Evolutionary conservation across 2,113 vertebrate genomes (phyloP).

Genomic region (Thalassoma bifasciatum): DNA sequence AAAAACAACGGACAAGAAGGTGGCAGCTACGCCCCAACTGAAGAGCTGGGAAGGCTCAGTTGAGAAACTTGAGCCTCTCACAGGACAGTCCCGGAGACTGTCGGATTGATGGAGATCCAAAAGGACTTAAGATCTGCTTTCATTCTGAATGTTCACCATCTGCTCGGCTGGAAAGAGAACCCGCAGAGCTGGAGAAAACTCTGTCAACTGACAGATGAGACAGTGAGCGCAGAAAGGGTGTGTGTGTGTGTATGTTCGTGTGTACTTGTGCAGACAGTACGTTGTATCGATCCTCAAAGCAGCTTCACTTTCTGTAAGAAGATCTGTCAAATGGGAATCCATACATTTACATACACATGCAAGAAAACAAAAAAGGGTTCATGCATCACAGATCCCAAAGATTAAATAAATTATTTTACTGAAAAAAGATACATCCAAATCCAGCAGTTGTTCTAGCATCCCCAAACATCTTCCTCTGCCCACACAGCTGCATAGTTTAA

Average conservation of each 20-base stretch:
- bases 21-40: slow-evolving; percentile 11
- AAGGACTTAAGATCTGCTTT: slow-evolving; percentile 79
- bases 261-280: slow-evolving; percentile 58
- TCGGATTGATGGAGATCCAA: slow-evolving; percentile 76
- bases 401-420: slow-evolving; percentile 25
- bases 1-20: slow-evolving; percentile 23
- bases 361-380: slow-evolving; percentile 15
- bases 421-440: slow-evolving; percentile 43
- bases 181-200: slow-evolving; percentile 65
- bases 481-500: slow-evolving; percentile 40
- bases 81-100: slow-evolving; percentile 61
- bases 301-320: slow-evolving; percentile 73
- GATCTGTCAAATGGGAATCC: slow-evolving; percentile 71
- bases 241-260: not conserved
- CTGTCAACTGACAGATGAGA: slow-evolving; percentile 76
- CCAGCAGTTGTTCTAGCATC: slow-evolving; percentile 46
- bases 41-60: slow-evolving; percentile 35
- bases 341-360: slow-evolving; percentile 57
- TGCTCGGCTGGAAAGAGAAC: slow-evolving; percentile 74
- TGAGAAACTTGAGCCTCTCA: slow-evolving; percentile 61
- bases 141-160: slow-evolving; percentile 80
- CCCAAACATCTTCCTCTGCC: slow-evolving; percentile 32
- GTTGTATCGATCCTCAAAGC: slow-evolving; percentile 75
- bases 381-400: slow-evolving; percentile 31
- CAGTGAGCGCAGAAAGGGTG: slow-evolving; percentile 46